Percentiles rank a stretch among this genome's conserved stretches.
These are phyloP conservation scores for Formicarius rufipectus DNA, from an alignment of 2,113 vertebrate genomes.

Conservation along the genomic window DNA sequence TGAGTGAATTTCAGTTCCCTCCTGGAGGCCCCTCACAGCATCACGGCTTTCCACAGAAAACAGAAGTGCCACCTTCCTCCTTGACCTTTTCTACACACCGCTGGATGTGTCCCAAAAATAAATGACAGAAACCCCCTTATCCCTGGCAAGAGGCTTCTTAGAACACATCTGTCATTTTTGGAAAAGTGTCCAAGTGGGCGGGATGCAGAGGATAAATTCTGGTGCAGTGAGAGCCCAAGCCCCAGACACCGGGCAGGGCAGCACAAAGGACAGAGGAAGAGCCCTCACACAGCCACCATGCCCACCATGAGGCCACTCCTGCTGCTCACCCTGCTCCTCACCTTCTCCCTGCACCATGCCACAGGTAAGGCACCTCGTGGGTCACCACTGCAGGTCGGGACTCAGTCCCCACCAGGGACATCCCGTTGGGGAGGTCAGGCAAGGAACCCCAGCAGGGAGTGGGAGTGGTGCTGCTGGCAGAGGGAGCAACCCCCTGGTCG, in stretches of 20 bases:
- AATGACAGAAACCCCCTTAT: background rate
- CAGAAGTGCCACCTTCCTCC: background rate
- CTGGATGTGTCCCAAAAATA: rapidly evolving
- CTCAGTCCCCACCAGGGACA: rapidly evolving
- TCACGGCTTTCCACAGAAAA: background rate
- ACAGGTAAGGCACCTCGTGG: background rate
- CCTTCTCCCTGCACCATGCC: background rate
- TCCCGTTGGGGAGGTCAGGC: rapidly evolving
- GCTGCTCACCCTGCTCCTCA: background rate
- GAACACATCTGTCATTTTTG: rapidly evolving
- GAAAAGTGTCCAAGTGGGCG: background rate
- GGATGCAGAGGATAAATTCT: background rate
- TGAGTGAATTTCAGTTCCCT: background rate
- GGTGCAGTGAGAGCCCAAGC: rapidly evolving
- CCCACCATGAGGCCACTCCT: background rate
- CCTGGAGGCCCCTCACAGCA: background rate
- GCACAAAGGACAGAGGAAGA: background rate
- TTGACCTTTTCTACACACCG: rapidly evolving
- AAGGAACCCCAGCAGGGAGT: rapidly evolving
- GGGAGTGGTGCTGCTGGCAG: background rate
- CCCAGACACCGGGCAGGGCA: rapidly evolving
- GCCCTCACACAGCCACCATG: background rate
- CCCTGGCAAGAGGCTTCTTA: background rate
- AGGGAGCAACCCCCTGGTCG: background rate
- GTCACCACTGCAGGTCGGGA: background rate